Conservation (phyloP, 2,113 vertebrate genomes). For the Oryctolagus cuniculus region DNA sequence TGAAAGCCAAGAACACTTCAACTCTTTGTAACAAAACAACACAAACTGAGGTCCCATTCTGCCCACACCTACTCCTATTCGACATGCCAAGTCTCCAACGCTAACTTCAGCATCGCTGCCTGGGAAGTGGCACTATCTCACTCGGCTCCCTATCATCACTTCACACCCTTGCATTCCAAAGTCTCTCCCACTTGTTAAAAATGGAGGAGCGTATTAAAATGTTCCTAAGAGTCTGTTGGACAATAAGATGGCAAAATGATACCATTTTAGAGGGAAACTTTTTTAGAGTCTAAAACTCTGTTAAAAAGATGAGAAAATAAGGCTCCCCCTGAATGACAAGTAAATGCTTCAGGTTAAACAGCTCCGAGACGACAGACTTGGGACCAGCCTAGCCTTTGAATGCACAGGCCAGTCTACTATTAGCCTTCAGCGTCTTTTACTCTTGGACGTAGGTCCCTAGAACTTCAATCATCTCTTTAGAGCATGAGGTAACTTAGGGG, state of each 20-base stretch:
- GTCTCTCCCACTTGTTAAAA: background rate
- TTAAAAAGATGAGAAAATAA: conserved; percentile 11
- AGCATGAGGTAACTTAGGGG: background rate
- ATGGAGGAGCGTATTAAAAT: background rate
- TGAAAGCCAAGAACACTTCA: background rate
- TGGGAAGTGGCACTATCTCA: background rate
- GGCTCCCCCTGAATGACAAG: background rate
- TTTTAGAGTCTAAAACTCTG: background rate
- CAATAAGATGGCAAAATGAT: background rate
- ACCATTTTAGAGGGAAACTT: background rate
- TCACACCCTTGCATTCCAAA: background rate
- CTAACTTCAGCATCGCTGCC: background rate
- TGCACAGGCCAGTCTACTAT: background rate
- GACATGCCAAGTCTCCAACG: background rate
- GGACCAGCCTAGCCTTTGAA: background rate
- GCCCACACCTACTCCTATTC: background rate
- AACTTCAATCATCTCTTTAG: background rate
- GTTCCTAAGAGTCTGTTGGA: background rate
- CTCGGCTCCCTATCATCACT: background rate
- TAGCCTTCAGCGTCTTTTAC: background rate
- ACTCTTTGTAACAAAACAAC: conserved; percentile 22
- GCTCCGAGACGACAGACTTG: background rate
- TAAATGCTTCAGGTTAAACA: background rate
- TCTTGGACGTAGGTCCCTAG: background rate
- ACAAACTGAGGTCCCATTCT: background rate